Conservation (phyloP, 1,140 invertebrate species). For the Cydia strobilella region DNA sequence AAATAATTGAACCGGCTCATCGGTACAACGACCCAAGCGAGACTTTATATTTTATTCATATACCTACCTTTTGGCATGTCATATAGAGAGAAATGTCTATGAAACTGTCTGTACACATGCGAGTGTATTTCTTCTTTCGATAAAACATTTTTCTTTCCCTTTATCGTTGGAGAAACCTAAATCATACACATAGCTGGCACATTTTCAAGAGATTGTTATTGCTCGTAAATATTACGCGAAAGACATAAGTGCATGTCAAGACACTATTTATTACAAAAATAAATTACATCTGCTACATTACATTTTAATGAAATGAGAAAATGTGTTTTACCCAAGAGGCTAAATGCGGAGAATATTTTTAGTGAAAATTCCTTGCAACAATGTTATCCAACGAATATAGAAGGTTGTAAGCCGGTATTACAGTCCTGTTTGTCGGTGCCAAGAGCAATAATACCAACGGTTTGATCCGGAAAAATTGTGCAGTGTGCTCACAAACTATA, state of each 20-base stretch:
- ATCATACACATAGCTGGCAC: neutral
- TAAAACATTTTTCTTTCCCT: neutral
- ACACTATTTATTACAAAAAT: constrained; percentile 11
- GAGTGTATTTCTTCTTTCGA: neutral
- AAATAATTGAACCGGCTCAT: constrained; percentile 44
- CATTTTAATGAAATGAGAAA: constrained; percentile 17
- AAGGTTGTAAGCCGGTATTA: constrained; percentile 39
- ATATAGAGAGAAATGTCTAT: neutral
- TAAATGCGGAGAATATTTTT: constrained; percentile 36
- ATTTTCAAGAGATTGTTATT: constrained; percentile 3
- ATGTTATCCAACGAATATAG: constrained; percentile 45
- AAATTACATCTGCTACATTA: constrained; percentile 7
- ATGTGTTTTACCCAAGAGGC: neutral
- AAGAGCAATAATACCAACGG: constrained; percentile 27
- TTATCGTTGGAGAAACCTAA: constrained; percentile 5
- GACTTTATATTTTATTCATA: constrained; percentile 30
- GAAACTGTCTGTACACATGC: neutral
- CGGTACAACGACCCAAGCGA: neutral
- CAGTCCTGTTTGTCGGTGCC: constrained; percentile 45
- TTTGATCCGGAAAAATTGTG: constrained; percentile 3
- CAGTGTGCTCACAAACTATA: neutral
- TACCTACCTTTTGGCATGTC: neutral
- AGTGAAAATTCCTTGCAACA: constrained; percentile 39
- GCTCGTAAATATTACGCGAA: constrained; percentile 11
- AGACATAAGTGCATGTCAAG: constrained; percentile 4